A percentile compares a stretch with the other conserved stretches of the same genome.
Evolutionary conservation across 2,888 invertebrate genomes (phyloP).

Genomic region (Anticlea derivata): DNA sequence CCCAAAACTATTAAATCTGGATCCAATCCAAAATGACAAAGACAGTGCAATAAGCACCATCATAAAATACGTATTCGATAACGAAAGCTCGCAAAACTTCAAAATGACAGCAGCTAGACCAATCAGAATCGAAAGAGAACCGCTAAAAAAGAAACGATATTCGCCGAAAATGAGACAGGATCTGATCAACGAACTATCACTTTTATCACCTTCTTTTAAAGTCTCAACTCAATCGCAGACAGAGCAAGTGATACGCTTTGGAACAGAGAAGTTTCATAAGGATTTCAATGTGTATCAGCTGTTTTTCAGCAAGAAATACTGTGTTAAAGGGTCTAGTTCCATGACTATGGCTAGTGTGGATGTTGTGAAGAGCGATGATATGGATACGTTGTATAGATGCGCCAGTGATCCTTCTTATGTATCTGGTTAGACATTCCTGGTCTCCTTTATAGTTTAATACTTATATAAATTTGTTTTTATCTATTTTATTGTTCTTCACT

Average conservation of each 20-base stretch:
- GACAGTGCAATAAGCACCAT: constrained; percentile 49
- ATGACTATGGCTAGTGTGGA: constrained; percentile 41
- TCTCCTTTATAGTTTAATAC: not conserved
- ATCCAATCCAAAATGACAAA: constrained; percentile 29
- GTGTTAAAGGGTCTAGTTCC: constrained; percentile 45
- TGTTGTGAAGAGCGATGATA: constrained; percentile 49
- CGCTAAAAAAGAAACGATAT: constrained; percentile 27
- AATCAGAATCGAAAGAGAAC: constrained; percentile 28
- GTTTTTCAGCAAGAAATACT: constrained; percentile 44
- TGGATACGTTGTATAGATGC: constrained; percentile 66
- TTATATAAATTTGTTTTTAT: too few species aligned
- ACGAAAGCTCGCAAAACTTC: constrained; percentile 32
- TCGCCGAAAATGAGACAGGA: constrained; percentile 38
- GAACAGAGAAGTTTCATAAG: constrained; percentile 36
- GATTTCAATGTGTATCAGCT: constrained; percentile 55
- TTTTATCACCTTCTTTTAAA: constrained; percentile 45
- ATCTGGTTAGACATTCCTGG: constrained; percentile 51
- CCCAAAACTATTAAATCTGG: not conserved
- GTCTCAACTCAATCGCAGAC: constrained; percentile 57
- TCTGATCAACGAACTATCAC: constrained; percentile 45
- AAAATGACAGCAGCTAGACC: constrained; percentile 26
- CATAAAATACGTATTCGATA: constrained; percentile 43
- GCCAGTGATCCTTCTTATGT: constrained; percentile 57
- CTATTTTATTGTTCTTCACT: too few species aligned
- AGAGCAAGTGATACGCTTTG: constrained; percentile 32